phyloP scores from a whole-genome alignment of 1,140 invertebrate species.

The Drosophila lini region DNA sequence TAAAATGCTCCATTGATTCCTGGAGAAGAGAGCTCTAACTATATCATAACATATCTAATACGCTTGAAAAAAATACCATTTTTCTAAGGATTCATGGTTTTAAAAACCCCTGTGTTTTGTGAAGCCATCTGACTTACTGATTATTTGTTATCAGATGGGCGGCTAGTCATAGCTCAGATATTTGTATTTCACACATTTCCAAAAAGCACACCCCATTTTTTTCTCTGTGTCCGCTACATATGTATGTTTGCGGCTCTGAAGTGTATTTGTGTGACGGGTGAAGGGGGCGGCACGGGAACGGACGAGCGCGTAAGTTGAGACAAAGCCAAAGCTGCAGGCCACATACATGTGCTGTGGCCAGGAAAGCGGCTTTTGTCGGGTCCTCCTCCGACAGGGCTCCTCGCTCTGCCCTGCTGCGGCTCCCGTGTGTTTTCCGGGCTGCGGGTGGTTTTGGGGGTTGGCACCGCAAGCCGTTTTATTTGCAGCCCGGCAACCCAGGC shows the following conservation, averaged over 20 bases:
- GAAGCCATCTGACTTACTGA: too few species aligned
- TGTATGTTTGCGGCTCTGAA: slow-evolving; percentile 31
- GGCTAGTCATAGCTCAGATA: too few species aligned
- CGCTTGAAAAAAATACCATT: too few species aligned
- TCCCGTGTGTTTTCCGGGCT: background rate
- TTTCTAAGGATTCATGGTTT: too few species aligned
- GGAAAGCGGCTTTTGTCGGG: slow-evolving; percentile 38
- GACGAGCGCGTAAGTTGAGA: slow-evolving; percentile 53
- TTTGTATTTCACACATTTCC: background rate
- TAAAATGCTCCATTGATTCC: too few species aligned
- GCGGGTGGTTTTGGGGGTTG: slow-evolving; percentile 10
- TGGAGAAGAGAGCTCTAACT: too few species aligned
- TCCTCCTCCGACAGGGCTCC: background rate
- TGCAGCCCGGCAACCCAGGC: slow-evolving; percentile 18
- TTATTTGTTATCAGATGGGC: background rate
- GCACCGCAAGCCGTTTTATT: slow-evolving; percentile 49
- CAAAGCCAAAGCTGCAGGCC: slow-evolving; percentile 55
- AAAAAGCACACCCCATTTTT: background rate
- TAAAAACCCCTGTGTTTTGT: too few species aligned
- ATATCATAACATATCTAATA: too few species aligned
- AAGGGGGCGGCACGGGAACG: slow-evolving; percentile 38
- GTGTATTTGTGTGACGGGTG: slow-evolving; percentile 6
- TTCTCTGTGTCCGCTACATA: slow-evolving; percentile 17
- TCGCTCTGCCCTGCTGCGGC: background rate
- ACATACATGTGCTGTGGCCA: slow-evolving; percentile 49